Base-by-base conservation (phyloP, 2,113 vertebrate species). In the Osmerus eperlanus region DNA sequence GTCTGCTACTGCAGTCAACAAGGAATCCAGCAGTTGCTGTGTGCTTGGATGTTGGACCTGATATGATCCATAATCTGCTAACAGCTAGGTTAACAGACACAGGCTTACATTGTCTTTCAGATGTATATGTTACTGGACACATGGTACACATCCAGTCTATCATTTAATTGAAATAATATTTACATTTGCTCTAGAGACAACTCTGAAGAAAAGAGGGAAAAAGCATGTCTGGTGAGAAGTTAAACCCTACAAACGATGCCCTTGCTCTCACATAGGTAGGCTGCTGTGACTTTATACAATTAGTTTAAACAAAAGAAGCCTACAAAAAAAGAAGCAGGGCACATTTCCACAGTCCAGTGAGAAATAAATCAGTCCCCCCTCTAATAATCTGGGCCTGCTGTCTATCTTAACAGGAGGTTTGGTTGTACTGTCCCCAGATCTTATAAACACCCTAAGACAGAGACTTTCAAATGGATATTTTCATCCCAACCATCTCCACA, bases 1-100 rank as follows among this genome's bases (percentile, higher is more conserved):
- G 4, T 82, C 78, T 85, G 77, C 65, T 69, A 61, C 71, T 68
- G 41, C 41, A 75, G 70, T 36, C 67, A 81, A 81, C 60, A 68
- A 62, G 78, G 61, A 75, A 84, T 74, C 66, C 72, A 72, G 54
- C 71, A 23, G 19, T 61, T 7, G 72, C 21, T 56, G 62, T 64
- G 29, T 36, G 36, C 29, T 25, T 64, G 29, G 62, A 32, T 29
- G 9, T 32, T 47, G 62, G 29, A 32, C 16, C 62, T 29, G 11
- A 36, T n/a, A n/a, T 32, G 32, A 64, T 28, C 25, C 16, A 6
- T 29, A 62, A 29, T 47, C 41, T 47, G 41, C 41, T 47, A 47
- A 47, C 9, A 47, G 9, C 41, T 47, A 47, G 9, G 41, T 47
- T 9, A 47, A 47, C 7, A 47, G 41, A 47, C 9, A 47, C 41